Evolutionary conservation across 2,888 invertebrate species (phyloP).

Genomic region (Epiblema foenella): DNA sequence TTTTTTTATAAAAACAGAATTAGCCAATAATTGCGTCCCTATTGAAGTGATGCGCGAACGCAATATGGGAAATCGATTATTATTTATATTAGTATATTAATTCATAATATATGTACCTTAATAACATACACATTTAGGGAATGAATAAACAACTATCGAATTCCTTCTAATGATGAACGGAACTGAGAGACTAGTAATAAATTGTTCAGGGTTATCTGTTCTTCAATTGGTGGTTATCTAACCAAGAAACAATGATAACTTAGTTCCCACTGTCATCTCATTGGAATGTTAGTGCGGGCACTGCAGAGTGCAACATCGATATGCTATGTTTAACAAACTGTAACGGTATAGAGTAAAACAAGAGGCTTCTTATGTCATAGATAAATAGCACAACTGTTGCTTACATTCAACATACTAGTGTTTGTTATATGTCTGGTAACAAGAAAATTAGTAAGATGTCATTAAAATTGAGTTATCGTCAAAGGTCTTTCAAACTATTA

Average conservation of each 20-base stretch:
- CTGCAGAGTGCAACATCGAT: constrained; percentile 16
- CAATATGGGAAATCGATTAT: no score
- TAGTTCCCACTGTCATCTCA: constrained; percentile 25
- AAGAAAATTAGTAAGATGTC: constrained; percentile 10
- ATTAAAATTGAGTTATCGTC: no score
- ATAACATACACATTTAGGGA: not conserved
- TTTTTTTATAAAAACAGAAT: no score
- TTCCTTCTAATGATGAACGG: not conserved
- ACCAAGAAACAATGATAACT: constrained; percentile 34
- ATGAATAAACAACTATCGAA: not conserved
- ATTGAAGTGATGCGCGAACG: no score
- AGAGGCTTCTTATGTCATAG: constrained; percentile 24
- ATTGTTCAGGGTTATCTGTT: constrained; percentile 32
- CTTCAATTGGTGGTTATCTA: constrained; percentile 25
- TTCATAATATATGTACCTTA: no score
- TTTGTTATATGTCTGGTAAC: not conserved
- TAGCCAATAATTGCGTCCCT: no score
- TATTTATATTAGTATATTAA: no score
- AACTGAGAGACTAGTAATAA: constrained; percentile 16
- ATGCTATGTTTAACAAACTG: constrained; percentile 31
- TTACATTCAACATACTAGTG: not conserved
- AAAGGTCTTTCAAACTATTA: no score
- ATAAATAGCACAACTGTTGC: constrained; percentile 15
- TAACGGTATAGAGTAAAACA: constrained; percentile 13
- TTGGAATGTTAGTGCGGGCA: constrained; percentile 33